These are phyloP conservation scores for Uloborus diversus DNA, from an alignment of 1,140 invertebrate species.

Conservation along the genomic window DNA sequence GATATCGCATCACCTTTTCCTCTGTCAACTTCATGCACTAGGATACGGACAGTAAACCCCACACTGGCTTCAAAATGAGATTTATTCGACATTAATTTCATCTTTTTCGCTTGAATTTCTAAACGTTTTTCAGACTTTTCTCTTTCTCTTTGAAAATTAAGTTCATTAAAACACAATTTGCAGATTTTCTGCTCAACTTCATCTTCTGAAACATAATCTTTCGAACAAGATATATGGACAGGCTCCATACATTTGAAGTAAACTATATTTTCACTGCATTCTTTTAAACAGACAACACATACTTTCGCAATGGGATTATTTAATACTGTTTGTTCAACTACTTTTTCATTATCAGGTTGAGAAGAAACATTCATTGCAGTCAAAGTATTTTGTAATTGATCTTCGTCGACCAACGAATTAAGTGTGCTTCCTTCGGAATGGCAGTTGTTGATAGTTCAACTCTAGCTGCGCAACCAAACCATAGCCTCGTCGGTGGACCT, in stretches of 20 bases:
- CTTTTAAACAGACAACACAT: slow-evolving; percentile 46
- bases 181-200: slow-evolving; percentile 23
- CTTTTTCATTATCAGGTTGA: slow-evolving; percentile 46
- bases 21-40: slow-evolving; percentile 34
- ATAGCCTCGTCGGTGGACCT: not conserved
- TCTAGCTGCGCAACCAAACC: slow-evolving; percentile 26
- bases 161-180: slow-evolving; percentile 35
- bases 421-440: slow-evolving; percentile 1
- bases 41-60: slow-evolving; percentile 18
- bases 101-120: slow-evolving; percentile 17
- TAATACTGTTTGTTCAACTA: slow-evolving; percentile 48
- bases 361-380: slow-evolving; percentile 47
- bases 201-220: slow-evolving; percentile 38
- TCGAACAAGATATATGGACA: slow-evolving; percentile 23
- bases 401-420: slow-evolving; percentile 23
- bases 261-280: slow-evolving; percentile 47
- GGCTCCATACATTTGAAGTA: slow-evolving; percentile 28
- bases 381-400: slow-evolving; percentile 44
- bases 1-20: slow-evolving; percentile 26
- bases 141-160: slow-evolving; percentile 34
- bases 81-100: slow-evolving; percentile 13
- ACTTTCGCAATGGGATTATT: slow-evolving; percentile 49
- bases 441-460: slow-evolving; percentile 10
- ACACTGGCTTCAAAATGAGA: slow-evolving; percentile 4
- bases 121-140: slow-evolving; percentile 25